These are phyloP conservation scores for Echinops telfairi DNA, from an alignment of 2,113 vertebrate genomes.

Conservation along the genomic window DNA sequence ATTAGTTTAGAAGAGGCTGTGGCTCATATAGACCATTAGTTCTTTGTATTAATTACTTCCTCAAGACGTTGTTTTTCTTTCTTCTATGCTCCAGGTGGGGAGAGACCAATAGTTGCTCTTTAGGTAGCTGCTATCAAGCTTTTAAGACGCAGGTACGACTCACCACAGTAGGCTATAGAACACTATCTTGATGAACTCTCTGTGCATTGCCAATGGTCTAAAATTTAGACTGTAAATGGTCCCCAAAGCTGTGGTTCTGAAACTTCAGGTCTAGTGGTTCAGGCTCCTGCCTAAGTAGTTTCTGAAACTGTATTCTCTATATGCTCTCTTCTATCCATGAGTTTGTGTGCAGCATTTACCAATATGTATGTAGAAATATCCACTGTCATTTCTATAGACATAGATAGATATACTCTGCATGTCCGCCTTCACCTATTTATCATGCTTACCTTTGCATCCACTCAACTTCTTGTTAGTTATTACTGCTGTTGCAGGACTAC, in stretches of 20 bases:
- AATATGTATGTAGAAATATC: not conserved
- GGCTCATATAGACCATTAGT: not conserved
- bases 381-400: not conserved
- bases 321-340: not conserved
- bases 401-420: not conserved
- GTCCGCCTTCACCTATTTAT: not conserved
- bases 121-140: not conserved
- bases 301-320: not conserved
- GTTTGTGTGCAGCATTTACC: not conserved
- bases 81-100: not conserved
- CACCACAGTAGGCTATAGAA: not conserved
- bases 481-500: no score
- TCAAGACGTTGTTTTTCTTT: not conserved
- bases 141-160: not conserved
- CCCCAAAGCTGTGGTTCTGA: not conserved
- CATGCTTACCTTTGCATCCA: no score
- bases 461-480: no score
- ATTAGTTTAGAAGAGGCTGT: not conserved
- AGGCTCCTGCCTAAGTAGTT: not conserved
- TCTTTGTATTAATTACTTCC: not conserved
- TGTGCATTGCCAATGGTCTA: not conserved
- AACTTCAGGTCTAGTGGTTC: not conserved
- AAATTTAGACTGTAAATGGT: not conserved
- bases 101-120: not conserved
- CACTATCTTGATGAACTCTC: not conserved